Conservation (phyloP, 92 coral and sea anemone genomes). For the Isaurus tuberculatus region DNA sequence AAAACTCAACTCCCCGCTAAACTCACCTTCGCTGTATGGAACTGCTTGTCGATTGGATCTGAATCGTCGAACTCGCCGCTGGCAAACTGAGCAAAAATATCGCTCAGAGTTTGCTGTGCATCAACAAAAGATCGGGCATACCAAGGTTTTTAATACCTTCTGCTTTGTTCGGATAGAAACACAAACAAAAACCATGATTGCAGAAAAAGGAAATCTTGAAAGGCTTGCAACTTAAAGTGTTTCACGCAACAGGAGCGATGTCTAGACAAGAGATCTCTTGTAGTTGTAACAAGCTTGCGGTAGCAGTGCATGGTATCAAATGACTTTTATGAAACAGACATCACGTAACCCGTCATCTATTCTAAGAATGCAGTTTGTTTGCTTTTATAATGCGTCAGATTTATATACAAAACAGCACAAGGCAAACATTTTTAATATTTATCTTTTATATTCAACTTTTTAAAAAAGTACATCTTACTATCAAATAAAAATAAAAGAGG, state of each 20-base stretch:
- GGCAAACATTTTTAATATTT: slow-evolving; percentile 15
- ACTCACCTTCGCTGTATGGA: slow-evolving; percentile 28
- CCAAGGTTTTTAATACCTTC: neutral
- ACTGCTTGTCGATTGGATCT: slow-evolving; percentile 25
- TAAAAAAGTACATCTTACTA: slow-evolving; percentile 18
- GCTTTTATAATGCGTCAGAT: slow-evolving; percentile 32
- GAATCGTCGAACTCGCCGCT: slow-evolving; percentile 32
- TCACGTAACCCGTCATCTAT: slow-evolving; percentile 25
- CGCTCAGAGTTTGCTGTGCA: slow-evolving; percentile 20
- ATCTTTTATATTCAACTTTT: slow-evolving; percentile 16
- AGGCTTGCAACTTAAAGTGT: slow-evolving; percentile 26
- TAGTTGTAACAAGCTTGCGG: slow-evolving; percentile 30
- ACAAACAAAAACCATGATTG: slow-evolving; percentile 4
- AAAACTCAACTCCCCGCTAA: slow-evolving; percentile 5
- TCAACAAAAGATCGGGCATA: slow-evolving; percentile 2
- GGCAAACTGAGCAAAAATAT: slow-evolving; percentile 24
- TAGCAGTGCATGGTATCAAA: slow-evolving; percentile 34
- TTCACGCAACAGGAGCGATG: slow-evolving; percentile 19
- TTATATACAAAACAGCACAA: slow-evolving; percentile 27
- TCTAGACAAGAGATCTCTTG: slow-evolving; percentile 21
- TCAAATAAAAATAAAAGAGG: slow-evolving; percentile 12
- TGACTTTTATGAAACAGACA: slow-evolving; percentile 30
- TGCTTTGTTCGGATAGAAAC: slow-evolving; percentile 12
- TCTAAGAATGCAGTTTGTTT: slow-evolving; percentile 26
- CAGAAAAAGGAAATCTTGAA: slow-evolving; percentile 17